A percentile compares a stretch with the other conserved stretches of the same genome.
Conservation (phyloP, 2,797 vertebrate species). For the Cephalopachus bancanus region DNA sequence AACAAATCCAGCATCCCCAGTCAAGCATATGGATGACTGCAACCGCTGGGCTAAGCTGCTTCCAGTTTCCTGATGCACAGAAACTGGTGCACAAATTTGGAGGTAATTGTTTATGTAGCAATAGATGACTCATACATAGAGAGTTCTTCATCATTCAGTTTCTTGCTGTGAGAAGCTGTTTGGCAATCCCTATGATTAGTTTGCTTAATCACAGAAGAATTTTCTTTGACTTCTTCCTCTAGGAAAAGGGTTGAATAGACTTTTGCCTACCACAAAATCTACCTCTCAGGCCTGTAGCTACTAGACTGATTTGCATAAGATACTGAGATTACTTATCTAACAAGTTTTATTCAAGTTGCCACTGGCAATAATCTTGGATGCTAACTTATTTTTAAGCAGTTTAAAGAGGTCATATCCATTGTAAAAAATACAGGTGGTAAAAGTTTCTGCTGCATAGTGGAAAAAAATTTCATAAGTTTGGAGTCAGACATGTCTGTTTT, state of each 20-base stretch:
- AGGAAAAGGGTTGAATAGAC: not conserved
- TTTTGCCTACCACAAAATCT: not conserved
- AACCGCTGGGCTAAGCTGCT: not conserved
- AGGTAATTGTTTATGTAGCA: not conserved
- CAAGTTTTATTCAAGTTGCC: not conserved
- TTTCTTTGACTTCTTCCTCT: not conserved
- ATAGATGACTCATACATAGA: not conserved
- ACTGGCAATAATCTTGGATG: not conserved
- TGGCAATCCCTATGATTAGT: not conserved
- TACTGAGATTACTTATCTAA: not conserved
- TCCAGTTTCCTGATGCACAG: not conserved
- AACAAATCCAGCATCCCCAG: not conserved
- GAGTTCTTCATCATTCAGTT: not conserved
- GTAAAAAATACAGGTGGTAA: not conserved
- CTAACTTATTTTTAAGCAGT: slow-evolving; percentile 23
- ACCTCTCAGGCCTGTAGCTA: not conserved
- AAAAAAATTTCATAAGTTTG: not conserved
- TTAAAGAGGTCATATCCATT: not conserved
- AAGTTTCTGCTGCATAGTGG: not conserved
- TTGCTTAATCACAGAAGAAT: slow-evolving; percentile 23
- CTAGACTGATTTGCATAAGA: not conserved
- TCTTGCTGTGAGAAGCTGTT: not conserved
- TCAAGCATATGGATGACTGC: rapidly evolving
- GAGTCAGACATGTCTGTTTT: not conserved
- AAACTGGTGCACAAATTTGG: not conserved